These are phyloP conservation scores for Reticulitermes speratus DNA, from an alignment of 1,140 invertebrate species.

Conservation along the genomic window DNA sequence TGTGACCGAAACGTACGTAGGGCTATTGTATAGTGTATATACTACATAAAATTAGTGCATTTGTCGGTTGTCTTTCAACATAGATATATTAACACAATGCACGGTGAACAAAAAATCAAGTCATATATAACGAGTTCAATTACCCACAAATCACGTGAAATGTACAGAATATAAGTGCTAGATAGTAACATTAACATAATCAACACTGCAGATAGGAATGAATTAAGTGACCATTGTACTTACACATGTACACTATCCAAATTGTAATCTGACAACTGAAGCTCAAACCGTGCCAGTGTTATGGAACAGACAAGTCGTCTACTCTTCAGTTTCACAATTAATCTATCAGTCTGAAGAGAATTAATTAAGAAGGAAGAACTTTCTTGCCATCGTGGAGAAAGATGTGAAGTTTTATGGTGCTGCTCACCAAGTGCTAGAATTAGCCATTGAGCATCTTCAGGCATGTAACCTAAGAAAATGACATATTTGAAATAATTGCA, in stretches of 20 bases:
- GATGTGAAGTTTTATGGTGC: conserved; percentile 48
- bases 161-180: no score
- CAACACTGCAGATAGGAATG: no score
- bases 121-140: no score
- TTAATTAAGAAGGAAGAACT: conserved; percentile 54
- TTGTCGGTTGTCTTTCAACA: no score
- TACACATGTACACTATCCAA: conserved; percentile 52
- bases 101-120: no score
- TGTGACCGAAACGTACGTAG: no score
- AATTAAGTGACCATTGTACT: conserved; percentile 38
- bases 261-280: conserved; percentile 51
- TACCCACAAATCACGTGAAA: no score
- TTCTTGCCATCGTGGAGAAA: conserved; percentile 50
- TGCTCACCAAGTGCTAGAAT: conserved; percentile 51
- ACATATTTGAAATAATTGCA: not conserved
- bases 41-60: no score
- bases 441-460: conserved; percentile 48
- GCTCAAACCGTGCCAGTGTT: conserved; percentile 52
- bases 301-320: conserved; percentile 54
- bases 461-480: not conserved
- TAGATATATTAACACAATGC: no score
- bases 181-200: no score
- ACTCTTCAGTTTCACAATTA: conserved; percentile 51
- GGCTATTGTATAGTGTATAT: no score
- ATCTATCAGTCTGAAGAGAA: conserved; percentile 50